Evolutionary conservation across 2,888 invertebrate genomes (phyloP).

Genomic region (Athalia cordata): DNA sequence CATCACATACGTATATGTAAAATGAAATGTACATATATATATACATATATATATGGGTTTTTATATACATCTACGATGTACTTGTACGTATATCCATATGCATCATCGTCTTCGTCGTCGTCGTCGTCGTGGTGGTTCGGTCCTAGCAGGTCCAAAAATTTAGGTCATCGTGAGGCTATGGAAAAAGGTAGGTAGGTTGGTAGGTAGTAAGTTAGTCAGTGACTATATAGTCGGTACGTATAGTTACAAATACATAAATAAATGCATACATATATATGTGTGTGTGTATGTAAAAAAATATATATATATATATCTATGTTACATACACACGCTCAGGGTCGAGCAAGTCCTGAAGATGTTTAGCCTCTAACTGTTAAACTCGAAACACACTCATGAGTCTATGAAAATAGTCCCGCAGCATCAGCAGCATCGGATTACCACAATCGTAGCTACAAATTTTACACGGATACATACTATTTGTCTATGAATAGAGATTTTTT

Average conservation of each 20-base stretch:
- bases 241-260: background rate
- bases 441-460: background rate
- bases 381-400: slow-evolving; percentile 28
- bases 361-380: slow-evolving; percentile 52
- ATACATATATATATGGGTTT: too few species aligned
- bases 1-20: too few species aligned
- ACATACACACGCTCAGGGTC: background rate
- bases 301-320: too few species aligned
- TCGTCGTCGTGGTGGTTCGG: slow-evolving; percentile 8
- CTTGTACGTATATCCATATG: too few species aligned
- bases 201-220: background rate
- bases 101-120: too few species aligned
- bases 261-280: too few species aligned
- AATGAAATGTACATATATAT: too few species aligned
- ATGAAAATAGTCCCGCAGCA: slow-evolving; percentile 32
- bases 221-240: slow-evolving; percentile 35
- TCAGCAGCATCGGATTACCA: background rate
- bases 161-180: slow-evolving; percentile 59
- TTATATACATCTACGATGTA: too few species aligned
- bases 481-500: too few species aligned
- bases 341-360: slow-evolving; percentile 46
- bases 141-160: slow-evolving; percentile 64
- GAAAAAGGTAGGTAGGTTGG: too few species aligned
- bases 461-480: background rate
- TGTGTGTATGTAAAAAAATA: too few species aligned